Percentiles rank a stretch among this genome's conserved stretches.
Conservation (phyloP, 1,140 invertebrate genomes). For the Plectrocnemia conspersa region DNA sequence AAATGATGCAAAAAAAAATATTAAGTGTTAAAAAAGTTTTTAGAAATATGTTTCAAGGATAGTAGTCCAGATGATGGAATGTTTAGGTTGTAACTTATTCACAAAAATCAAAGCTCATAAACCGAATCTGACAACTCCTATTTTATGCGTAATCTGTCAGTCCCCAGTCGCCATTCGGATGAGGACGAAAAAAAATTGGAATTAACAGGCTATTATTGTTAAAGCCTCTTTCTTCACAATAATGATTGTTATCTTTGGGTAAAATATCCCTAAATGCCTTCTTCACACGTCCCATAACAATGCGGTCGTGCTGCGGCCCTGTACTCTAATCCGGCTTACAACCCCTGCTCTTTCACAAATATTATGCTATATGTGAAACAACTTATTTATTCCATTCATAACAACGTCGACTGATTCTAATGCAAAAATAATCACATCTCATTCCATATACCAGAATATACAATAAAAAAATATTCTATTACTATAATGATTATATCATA, state of each 20-base stretch:
- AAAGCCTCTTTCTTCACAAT: slow-evolving; percentile 24
- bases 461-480: no score
- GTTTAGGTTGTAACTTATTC: no score
- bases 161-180: slow-evolving; percentile 9
- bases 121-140: no score
- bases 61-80: no score
- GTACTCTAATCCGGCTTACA: slow-evolving; percentile 21
- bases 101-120: no score
- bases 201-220: slow-evolving; percentile 24
- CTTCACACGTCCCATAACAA: slow-evolving; percentile 25
- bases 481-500: no score
- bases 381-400: not conserved
- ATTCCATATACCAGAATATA: not conserved
- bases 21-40: no score
- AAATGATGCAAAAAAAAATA: no score
- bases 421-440: not conserved
- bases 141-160: no score
- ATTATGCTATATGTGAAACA: not conserved
- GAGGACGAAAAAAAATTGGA: slow-evolving; percentile 13
- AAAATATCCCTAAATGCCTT: slow-evolving; percentile 26
- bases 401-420: not conserved
- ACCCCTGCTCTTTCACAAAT: slow-evolving; percentile 14
- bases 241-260: slow-evolving; percentile 24
- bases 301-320: slow-evolving; percentile 6
- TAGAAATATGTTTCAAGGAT: no score